A percentile compares a stretch with the other conserved stretches of the same genome.
phyloP scores from a whole-genome alignment of 2,888 invertebrate species.

The Geophilus truncorum region DNA sequence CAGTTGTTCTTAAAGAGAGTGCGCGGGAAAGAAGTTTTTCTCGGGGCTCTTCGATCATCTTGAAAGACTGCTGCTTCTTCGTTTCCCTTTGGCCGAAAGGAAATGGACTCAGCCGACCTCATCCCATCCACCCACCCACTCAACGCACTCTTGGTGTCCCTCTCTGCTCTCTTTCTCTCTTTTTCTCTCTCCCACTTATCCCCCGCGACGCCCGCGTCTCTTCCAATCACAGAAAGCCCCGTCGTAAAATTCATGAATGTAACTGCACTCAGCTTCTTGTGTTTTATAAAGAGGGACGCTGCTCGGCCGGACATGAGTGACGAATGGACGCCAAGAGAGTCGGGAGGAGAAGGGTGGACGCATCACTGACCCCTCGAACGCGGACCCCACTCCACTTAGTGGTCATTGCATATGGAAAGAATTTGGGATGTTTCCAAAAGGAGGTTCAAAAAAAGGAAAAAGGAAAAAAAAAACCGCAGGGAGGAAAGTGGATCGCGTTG shows the following conservation, averaged over 20 bases:
- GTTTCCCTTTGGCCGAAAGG: not conserved
- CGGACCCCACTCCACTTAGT: conserved; percentile 10
- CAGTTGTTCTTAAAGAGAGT: not conserved
- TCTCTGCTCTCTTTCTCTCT: not conserved
- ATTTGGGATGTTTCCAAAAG: conserved; percentile 4
- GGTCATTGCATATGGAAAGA: conserved; percentile 10
- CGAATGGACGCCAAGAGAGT: not conserved
- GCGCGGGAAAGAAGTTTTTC: not conserved
- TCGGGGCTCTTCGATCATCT: not conserved
- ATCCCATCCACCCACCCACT: not conserved
- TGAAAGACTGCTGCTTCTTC: not conserved
- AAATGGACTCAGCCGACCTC: conserved; percentile 10
- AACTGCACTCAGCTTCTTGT: conserved; percentile 4
- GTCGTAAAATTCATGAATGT: conserved; percentile 10
- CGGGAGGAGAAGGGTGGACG: not conserved
- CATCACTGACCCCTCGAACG: conserved; percentile 4
- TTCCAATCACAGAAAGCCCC: conserved; percentile 10
- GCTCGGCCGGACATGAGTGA: conserved; percentile 10
- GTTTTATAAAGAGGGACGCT: not conserved
- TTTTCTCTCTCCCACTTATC: no score
- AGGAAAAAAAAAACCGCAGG: not conserved
- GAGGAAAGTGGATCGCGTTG: not conserved
- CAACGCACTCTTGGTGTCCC: not conserved
- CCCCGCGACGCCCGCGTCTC: not conserved
- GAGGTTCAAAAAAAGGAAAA: no score